Percentiles rank a stretch among this genome's conserved stretches.
These are phyloP conservation scores for Limnothrissa miodon DNA, from an alignment of 2,113 vertebrate genomes.

Conservation along the genomic window DNA sequence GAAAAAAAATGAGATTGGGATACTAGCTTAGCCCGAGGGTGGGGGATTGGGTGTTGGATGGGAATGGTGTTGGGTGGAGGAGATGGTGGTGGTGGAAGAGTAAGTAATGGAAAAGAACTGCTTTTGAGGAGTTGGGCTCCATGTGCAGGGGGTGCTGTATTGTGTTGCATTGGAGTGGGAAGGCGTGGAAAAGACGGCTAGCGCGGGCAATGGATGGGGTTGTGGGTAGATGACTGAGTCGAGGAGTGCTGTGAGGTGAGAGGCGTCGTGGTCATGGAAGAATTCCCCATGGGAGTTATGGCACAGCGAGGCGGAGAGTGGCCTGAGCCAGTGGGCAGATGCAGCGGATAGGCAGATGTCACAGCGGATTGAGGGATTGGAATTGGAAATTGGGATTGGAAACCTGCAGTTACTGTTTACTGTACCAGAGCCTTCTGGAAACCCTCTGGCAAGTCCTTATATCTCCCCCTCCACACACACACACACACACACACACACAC, in stretches of 20 bases:
- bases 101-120: not conserved
- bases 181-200: not conserved
- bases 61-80: slow-evolving; percentile 43
- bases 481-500: not conserved
- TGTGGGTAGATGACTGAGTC: not conserved
- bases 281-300: slow-evolving; percentile 50
- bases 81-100: slow-evolving; percentile 11
- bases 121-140: slow-evolving; percentile 5
- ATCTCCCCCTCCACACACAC: not conserved
- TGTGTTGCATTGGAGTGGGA: slow-evolving; percentile 17
- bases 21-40: not conserved
- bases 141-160: slow-evolving; percentile 19
- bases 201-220: not conserved
- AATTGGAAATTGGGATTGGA: slow-evolving; percentile 47
- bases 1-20: slow-evolving; percentile 36
- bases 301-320: not conserved
- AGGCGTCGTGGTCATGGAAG: slow-evolving; percentile 26
- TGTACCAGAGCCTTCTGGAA: slow-evolving; percentile 29
- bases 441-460: not conserved
- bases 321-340: slow-evolving; percentile 31
- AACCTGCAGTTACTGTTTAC: slow-evolving; percentile 57
- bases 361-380: too few relatives aligned
- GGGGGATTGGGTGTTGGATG: not conserved
- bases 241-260: slow-evolving; percentile 37
- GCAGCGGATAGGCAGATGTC: slow-evolving; percentile 54